Base-by-base conservation (phyloP, 2,113 vertebrate species). In the Vimba vimba region DNA sequence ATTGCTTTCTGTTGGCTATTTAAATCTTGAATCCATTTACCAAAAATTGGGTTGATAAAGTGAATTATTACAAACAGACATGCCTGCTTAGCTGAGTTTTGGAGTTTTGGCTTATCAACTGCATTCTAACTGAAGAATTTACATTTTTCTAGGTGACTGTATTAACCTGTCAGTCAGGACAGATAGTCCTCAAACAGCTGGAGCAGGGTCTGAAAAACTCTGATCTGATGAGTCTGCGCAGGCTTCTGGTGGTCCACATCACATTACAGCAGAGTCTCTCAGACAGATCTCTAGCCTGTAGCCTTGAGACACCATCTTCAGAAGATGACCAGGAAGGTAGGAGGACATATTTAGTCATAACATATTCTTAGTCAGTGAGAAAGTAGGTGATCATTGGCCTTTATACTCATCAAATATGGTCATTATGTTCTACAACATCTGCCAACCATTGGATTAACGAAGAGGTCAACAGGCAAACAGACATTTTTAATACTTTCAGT, bases 181-280 rank as follows among this genome's bases (percentile, higher is more conserved):
- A 69, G 57, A 88, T 93, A 10, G 79, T 97, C 73, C 93, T 96
- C 45, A 93, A 87, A 71, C 95, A 94, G 60, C 86, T 99, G 88
- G 96, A 97, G 87, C 86, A 88, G 33, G 96, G 95, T 0, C 86
- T 98, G 50, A 96, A 93, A 86, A 94, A 95, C 0, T 85, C 91
- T 4, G 96, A 97, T 91, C 91, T 97, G 57, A 87, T 93, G 83
- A 93, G 88, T 0, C 92, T 99, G 85, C 92, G 94, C 73, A 95
- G 93, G 39, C 94, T 99, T 45, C 94, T 96, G 85, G 95, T 99
- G 13, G 89, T 96, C 1, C 96, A 97, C 77, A 87, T 97, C 69
- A 52, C 89, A 78, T 92, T 89, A 50, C 91, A 76, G 89, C 89
- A 86, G 60, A 77, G 80, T 74, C 88, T 92, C 33, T 78, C 91